These are phyloP conservation scores for Hedya salicella DNA, from an alignment of 2,888 invertebrate genomes.

Conservation along the genomic window DNA sequence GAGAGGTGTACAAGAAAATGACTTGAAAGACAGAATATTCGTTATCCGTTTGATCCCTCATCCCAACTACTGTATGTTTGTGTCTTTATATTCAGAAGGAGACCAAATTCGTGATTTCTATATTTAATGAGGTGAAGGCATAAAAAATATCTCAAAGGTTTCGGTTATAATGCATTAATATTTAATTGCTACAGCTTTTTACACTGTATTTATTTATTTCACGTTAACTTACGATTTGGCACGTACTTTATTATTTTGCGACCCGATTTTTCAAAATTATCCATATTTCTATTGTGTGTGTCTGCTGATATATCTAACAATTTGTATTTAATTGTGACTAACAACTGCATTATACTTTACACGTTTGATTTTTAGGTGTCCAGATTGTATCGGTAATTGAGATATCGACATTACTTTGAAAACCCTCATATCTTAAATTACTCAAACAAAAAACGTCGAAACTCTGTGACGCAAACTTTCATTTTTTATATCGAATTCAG, in stretches of 20 bases:
- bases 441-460: too few species aligned
- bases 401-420: neutral
- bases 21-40: too few species aligned
- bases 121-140: conserved; percentile 4
- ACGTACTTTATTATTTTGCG: conserved; percentile 11
- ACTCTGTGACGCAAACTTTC: too few species aligned
- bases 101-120: neutral
- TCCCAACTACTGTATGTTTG: neutral
- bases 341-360: conserved; percentile 43
- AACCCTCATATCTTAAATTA: too few species aligned
- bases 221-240: conserved; percentile 16
- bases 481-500: too few species aligned
- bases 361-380: neutral
- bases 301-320: conserved; percentile 45
- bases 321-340: conserved; percentile 53
- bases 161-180: conserved; percentile 11
- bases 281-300: neutral
- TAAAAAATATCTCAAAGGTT: conserved; percentile 3
- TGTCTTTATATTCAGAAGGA: neutral
- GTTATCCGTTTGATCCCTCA: neutral
- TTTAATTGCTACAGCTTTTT: conserved; percentile 31
- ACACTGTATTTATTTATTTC: conserved; percentile 17
- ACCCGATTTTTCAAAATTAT: conserved; percentile 20
- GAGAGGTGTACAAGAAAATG: too few species aligned
- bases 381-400: conserved; percentile 8